Evolutionary conservation across 1,140 invertebrate species (phyloP), one percentile per base, ranked within the genome.

Genomic region (Radopholus similis): DNA sequence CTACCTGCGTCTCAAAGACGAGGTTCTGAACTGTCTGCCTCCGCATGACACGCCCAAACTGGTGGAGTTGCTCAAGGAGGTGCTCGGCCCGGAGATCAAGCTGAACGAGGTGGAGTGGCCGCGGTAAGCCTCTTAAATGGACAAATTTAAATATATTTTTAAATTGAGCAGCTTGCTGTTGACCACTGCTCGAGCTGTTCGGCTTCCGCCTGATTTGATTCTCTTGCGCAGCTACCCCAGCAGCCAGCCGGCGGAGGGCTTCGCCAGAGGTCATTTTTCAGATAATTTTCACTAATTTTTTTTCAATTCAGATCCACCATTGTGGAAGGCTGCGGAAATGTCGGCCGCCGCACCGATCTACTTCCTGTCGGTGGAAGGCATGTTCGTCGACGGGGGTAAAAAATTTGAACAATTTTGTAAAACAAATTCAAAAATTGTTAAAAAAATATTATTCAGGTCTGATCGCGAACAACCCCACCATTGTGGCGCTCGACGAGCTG

Each of bases 181-280:
- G 15, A 91, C 92, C 1, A 91, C 89, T 1, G 89, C 93, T 0
- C 82, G 95, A 62, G 93, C 91, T 0, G 92, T 97, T 82, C 86
- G 90, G 18, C 91, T 90, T 80, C 95, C 95, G 0, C 89, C 94
- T 0, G 91, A 95, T 77, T 85, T 97, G 6, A 92, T 96, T 83
- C 83, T 97, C 8, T 97, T 97, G 79, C 87, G 94, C 28, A 96
- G 94, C 83, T 98, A 96, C 89, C 26, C 89, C 91, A 1, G 86
- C 76, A 13, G 55, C 11, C 32, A 60, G 6, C 87, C 49, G 83
- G 67, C 78, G 75, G 49, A 60, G 74, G 62, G 55, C 74, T 73
- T 44, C 21, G 30, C 2, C 28, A 28, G 0, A 6, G n/a, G 4
- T 54, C 35, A 13, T 26, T 53, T 18, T 15, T 15, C 15, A 15